Evolutionary conservation across 1,140 invertebrate genomes (phyloP), one percentile per base, ranked within the genome.

Genomic region (Drosophila serrata): DNA sequence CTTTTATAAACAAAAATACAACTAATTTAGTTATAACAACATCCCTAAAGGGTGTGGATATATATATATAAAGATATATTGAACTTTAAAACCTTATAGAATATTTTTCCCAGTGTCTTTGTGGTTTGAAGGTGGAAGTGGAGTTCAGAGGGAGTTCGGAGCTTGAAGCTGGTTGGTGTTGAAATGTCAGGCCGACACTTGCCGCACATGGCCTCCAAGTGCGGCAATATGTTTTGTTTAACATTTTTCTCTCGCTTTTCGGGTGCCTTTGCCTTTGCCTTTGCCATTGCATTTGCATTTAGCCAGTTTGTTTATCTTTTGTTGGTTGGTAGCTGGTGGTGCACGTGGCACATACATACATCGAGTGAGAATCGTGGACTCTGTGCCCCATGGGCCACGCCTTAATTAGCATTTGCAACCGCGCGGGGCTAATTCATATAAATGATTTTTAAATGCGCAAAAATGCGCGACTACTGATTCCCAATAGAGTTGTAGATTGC

Each of bases 151-250:
- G 40, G 4, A 42, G 11, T n/a, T 42, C 5, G 40, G 17, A 43
- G 27, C n/a, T n/a, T 37, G 46, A 12, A 29, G 24, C 19, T 69
- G 29, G 42, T 29, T 40, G 69, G 81, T 85, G 81, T 85, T 85
- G 81, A 85, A 85, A 85, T 81, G 81, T 78, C 81, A 85, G 81
- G 60, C 70, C 75, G 42, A 35, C 80, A 82, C 80, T 75, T 74
- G 67, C 67, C 31, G 74, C 82, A 85, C 69, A 86, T 86, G 82
- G 79, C 75, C 82, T 73, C 79, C 84, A 79, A 76, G 67, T 87
- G 79, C 58, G 82, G 82, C 82, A 79, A 82, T 87, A 76, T 87
- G 82, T 87, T 87, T 87, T 88, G 70, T 87, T 87, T 87, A 85
- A 85, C 69, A 73, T 73, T 68, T 67, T 68, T 68, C 48, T 69